These are phyloP conservation scores for Heliconius nattereri DNA, from an alignment of 1,140 invertebrate genomes.

Conservation along the genomic window DNA sequence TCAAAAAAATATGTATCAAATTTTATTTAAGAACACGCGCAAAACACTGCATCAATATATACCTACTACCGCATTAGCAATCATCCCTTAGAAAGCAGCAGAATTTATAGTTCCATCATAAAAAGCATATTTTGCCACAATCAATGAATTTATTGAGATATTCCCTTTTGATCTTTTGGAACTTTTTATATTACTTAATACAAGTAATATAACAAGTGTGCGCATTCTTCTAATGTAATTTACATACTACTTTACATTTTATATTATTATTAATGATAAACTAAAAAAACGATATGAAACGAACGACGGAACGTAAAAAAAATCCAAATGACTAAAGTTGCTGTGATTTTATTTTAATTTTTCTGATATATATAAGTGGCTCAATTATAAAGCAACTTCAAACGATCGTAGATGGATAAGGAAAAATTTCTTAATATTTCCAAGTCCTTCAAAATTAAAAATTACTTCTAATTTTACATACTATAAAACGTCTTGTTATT, in stretches of 20 bases:
- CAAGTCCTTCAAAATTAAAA: background rate
- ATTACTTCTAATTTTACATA: background rate
- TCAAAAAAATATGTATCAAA: slow-evolving; percentile 71
- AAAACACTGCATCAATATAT: slow-evolving; percentile 56
- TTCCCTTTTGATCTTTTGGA: background rate
- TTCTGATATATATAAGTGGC: background rate
- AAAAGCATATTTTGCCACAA: background rate
- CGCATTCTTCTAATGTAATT: background rate
- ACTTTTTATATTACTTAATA: slow-evolving; percentile 13
- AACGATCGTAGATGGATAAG: background rate
- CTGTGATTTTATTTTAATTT: background rate
- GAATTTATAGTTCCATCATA: background rate
- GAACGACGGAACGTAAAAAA: no score
- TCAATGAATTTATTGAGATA: background rate
- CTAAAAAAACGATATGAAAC: background rate
- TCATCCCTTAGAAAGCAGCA: background rate
- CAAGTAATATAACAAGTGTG: background rate
- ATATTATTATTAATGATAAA: background rate
- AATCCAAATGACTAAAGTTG: background rate
- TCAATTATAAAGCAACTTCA: background rate
- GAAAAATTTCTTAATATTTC: slow-evolving; percentile 7
- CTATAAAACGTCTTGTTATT: slow-evolving; percentile 10
- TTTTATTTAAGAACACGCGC: slow-evolving; percentile 59
- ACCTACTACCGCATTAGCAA: background rate
- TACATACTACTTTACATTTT: background rate